These are phyloP conservation scores for Paedocypris micromegethes DNA, from an alignment of 2,797 vertebrate species.

Conservation along the genomic window DNA sequence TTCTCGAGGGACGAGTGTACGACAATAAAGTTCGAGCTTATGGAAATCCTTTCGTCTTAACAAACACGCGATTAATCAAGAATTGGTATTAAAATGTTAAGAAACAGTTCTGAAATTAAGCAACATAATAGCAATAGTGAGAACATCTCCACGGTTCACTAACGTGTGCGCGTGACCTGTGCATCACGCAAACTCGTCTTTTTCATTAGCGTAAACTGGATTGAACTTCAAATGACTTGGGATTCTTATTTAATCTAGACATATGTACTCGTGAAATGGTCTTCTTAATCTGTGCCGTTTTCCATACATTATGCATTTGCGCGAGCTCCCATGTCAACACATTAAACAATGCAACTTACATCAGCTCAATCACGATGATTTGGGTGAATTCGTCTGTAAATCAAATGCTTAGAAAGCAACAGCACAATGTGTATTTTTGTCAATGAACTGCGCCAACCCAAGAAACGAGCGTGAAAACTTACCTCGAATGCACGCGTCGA, in stretches of 20 bases:
- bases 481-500: constrained; percentile 10
- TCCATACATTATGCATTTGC: neutral
- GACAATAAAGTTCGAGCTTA: constrained; percentile 10
- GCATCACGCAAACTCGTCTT: neutral
- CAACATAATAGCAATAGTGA: neutral
- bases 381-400: neutral
- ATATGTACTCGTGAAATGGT: neutral
- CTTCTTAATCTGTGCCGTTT: constrained; percentile 7
- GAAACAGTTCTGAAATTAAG: neutral
- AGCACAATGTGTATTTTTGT: constrained; percentile 3
- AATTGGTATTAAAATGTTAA: neutral
- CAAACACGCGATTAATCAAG: neutral
- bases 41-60: neutral
- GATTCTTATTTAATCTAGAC: neutral
- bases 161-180: constrained; percentile 7
- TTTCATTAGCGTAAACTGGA: neutral
- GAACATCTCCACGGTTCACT: constrained; percentile 12
- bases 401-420: constrained; percentile 8
- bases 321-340: constrained; percentile 7
- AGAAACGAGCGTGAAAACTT: constrained; percentile 13
- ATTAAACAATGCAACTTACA: constrained; percentile 2
- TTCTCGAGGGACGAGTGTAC: neutral
- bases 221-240: constrained; percentile 10
- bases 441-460: constrained; percentile 13
- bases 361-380: constrained; percentile 22